Conservation (phyloP, 1,140 invertebrate genomes). For the Ips nitidus region DNA sequence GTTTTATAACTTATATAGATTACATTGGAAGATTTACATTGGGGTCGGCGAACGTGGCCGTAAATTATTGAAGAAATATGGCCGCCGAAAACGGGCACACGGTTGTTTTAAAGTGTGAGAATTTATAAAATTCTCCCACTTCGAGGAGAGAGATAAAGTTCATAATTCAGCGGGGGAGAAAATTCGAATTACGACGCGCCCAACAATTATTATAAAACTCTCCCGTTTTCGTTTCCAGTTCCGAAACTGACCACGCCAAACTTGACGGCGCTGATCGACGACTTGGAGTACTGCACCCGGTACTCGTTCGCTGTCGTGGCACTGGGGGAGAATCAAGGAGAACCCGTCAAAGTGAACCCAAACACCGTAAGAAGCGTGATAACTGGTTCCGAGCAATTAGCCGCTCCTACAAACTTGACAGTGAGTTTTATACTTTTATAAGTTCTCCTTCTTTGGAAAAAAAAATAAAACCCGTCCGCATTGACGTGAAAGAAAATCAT, state of each 20-base stretch:
- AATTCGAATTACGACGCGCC: too few relatives aligned
- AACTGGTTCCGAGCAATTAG: slow-evolving; percentile 35
- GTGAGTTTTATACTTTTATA: slow-evolving; percentile 15
- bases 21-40: too few relatives aligned
- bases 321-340: slow-evolving; percentile 13
- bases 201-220: too few relatives aligned
- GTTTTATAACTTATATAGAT: too few relatives aligned
- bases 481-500: neutral
- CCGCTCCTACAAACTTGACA: slow-evolving; percentile 36
- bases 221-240: slow-evolving; percentile 23
- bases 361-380: slow-evolving; percentile 36
- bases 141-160: too few relatives aligned
- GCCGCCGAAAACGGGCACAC: too few relatives aligned
- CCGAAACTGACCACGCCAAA: slow-evolving; percentile 36
- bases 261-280: slow-evolving; percentile 19
- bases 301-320: slow-evolving; percentile 39
- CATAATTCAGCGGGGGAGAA: too few relatives aligned
- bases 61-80: too few relatives aligned
- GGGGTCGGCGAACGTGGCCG: too few relatives aligned
- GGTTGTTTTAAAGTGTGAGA: too few relatives aligned
- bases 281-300: slow-evolving; percentile 40
- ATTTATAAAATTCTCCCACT: too few relatives aligned
- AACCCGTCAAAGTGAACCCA: slow-evolving; percentile 32
- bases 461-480: too few relatives aligned
- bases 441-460: neutral